A percentile compares a stretch with the other conserved stretches of the same genome.
phyloP scores from a whole-genome alignment of 1,140 invertebrate species.

The Drosophila santomea region DNA sequence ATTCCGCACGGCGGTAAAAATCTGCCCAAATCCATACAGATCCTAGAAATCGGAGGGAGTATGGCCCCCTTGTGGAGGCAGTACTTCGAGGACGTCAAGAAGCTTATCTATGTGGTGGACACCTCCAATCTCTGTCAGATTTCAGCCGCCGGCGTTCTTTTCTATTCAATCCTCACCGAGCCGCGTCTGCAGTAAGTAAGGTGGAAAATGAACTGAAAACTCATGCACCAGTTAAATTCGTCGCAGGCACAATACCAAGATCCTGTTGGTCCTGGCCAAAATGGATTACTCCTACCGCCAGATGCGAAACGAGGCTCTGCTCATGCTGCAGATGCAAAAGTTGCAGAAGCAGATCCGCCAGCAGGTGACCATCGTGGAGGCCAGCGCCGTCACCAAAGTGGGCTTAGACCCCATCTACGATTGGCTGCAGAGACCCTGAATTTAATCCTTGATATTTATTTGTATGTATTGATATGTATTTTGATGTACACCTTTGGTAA shows the following conservation, averaged over 20 bases:
- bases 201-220: neutral
- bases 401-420: slow-evolving; percentile 89
- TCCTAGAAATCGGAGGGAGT: slow-evolving; percentile 90
- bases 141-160: slow-evolving; percentile 90
- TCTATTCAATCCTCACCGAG: slow-evolving; percentile 90
- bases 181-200: slow-evolving; percentile 87
- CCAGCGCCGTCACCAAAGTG: slow-evolving; percentile 89
- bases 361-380: slow-evolving; percentile 89
- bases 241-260: slow-evolving; percentile 83
- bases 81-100: slow-evolving; percentile 88
- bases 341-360: slow-evolving; percentile 88
- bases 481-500: no score
- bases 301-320: slow-evolving; percentile 92
- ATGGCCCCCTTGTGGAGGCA: slow-evolving; percentile 91
- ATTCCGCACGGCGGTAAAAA: slow-evolving; percentile 40
- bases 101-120: slow-evolving; percentile 91
- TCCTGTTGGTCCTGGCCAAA: slow-evolving; percentile 91
- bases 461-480: no score
- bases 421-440: slow-evolving; percentile 85
- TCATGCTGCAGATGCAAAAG: slow-evolving; percentile 90
- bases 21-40: slow-evolving; percentile 84
- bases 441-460: no score
- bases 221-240: neutral
- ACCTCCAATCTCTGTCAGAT: slow-evolving; percentile 92
- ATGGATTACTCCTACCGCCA: slow-evolving; percentile 93